A percentile compares a stretch with the other conserved stretches of the same genome.
Evolutionary conservation across 2,113 vertebrate genomes (phyloP).

Genomic region (Urocitellus parryii): DNA sequence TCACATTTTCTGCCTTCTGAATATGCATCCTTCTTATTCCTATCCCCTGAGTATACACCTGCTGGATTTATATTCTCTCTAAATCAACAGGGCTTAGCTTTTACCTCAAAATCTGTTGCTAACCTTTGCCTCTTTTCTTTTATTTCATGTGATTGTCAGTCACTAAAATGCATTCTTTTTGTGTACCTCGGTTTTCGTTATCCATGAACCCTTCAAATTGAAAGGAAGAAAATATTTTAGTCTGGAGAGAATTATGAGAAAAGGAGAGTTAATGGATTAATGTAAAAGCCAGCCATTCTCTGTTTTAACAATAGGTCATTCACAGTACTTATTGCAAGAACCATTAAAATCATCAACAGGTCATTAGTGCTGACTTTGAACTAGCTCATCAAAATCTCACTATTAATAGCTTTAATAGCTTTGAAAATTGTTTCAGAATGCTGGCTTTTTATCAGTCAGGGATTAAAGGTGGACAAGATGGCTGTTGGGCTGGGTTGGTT

Average conservation of each 20-base stretch:
- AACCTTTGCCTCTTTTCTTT: background rate
- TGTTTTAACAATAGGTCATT: slow-evolving; percentile 75
- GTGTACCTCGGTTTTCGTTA: slow-evolving; percentile 37
- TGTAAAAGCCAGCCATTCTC: slow-evolving; percentile 60
- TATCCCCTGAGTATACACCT: background rate
- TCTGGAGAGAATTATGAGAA: slow-evolving; percentile 45
- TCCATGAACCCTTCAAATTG: background rate
- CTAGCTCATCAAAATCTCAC: slow-evolving; percentile 72
- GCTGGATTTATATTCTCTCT: background rate
- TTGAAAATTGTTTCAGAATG: slow-evolving; percentile 64
- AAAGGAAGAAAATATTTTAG: slow-evolving; percentile 59
- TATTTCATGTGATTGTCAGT: background rate
- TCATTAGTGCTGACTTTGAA: slow-evolving; percentile 78
- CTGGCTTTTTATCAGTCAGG: slow-evolving; percentile 37
- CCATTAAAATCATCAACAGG: slow-evolving; percentile 79
- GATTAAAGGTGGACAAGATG: slow-evolving; percentile 45
- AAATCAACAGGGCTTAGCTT: background rate
- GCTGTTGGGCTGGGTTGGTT: background rate
- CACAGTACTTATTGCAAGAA: slow-evolving; percentile 58
- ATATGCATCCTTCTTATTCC: background rate
- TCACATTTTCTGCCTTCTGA: background rate
- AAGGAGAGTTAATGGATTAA: slow-evolving; percentile 70
- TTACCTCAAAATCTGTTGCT: background rate
- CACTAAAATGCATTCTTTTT: background rate
- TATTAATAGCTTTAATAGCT: slow-evolving; percentile 72